phyloP scores from a whole-genome alignment of 2,113 vertebrate genomes.

The Cheirogaleus medius region DNA sequence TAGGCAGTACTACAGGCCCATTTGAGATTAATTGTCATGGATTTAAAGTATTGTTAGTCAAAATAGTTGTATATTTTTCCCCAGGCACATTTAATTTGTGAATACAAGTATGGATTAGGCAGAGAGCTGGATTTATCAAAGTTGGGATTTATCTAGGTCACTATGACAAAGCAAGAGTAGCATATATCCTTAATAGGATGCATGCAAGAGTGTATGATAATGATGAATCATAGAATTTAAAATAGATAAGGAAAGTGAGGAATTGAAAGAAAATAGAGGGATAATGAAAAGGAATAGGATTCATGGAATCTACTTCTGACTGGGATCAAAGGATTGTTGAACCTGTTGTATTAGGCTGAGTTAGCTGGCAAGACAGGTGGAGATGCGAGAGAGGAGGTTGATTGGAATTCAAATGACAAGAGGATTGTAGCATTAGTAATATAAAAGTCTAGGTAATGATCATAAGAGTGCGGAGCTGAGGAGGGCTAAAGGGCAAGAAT shows the following conservation, averaged over 20 bases:
- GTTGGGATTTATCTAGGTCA: neutral
- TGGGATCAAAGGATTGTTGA: neutral
- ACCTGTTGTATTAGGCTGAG: neutral
- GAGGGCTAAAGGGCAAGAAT: neutral
- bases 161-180: neutral
- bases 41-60: neutral
- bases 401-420: neutral
- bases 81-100: neutral
- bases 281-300: neutral
- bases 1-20: neutral
- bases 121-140: neutral
- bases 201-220: neutral
- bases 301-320: neutral
- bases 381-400: neutral
- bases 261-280: neutral
- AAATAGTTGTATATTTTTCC: neutral
- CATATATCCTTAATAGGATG: neutral
- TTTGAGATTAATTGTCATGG: neutral
- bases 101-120: neutral
- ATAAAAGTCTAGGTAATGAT: neutral
- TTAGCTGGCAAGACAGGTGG: neutral
- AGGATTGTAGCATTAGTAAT: neutral
- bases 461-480: neutral
- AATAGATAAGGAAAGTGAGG: neutral
- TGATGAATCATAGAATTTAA: neutral